Base-by-base conservation (phyloP, 2,113 vertebrate species). In the Mus spicilegus region DNA sequence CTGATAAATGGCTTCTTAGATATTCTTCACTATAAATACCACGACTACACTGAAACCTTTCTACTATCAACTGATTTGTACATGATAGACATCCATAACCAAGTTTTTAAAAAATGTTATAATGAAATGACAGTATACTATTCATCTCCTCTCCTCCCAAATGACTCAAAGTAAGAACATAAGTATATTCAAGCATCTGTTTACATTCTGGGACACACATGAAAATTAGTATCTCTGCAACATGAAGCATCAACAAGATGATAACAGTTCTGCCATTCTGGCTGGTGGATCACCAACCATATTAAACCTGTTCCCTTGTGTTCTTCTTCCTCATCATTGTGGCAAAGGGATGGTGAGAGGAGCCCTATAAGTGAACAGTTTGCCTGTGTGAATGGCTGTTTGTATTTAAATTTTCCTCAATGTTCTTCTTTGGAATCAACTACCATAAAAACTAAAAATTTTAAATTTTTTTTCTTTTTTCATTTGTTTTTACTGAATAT, bases 51-150 rank as follows among this genome's bases (percentile, higher is more conserved):
- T 77, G 51, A 93, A 94, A 89, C 73, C 42, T 94, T 82, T 80
- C 58, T 77, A n/a, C 58, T 80, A 84, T 33, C 72, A 65, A 80
- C 73, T 72, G 63, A 96, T 73, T 85, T 93, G 70, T 81, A 96
- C 69, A 80, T 97, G 95, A 93, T 65, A 92, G 82, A 95, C 67
- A 94, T 92, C 7, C 61, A 22, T 93, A 97, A 91, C 58, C 63
- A 7, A 94, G 78, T 72, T 93, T 69, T 95, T 94, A 89, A 78
- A 63, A 94, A 95, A 91, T 80, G 28, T 91, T 93, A 30, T 65
- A 95, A 95, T 87, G 96, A 95, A 89, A 20, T 87, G 58, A 73
- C 46, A 95, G 75, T 90, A 39, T 81, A 82, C 94, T 86, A 88
- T 20, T 96, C 28, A 88, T 33, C 30, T n/a, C 24, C 2, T 1